Base-by-base conservation (phyloP, 2,113 vertebrate genomes). In the Bombycilla garrulus region DNA sequence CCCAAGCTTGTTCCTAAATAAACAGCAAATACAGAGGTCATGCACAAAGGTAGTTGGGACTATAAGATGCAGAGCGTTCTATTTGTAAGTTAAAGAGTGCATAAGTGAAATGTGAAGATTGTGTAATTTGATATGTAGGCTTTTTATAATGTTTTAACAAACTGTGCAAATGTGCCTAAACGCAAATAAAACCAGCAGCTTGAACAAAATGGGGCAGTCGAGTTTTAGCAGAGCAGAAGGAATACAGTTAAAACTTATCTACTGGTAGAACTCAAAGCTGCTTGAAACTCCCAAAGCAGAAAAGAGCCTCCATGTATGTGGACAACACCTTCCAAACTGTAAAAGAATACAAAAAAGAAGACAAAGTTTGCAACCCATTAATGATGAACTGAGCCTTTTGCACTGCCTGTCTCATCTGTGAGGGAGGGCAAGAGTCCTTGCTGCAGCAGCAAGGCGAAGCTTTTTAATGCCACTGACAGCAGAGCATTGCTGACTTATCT, bases 61-160 rank as follows among this genome's bases (percentile, higher is more conserved):
- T 67, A 21, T 15, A 64, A 70, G n/a, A 80, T 3, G 3, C 40
- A 33, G 24, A 77, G 20, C 66, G 36, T 61, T 86, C 70, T 45
- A 60, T 79, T 53, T 64, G n/a, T 71, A 86, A 58, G 67, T n/a
- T 38, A 38, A 70, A 66, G 28, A 28, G 5, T 29, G 14, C 10
- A 5, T 36, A 73, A 93, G 24, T 60, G 80, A 81, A 90, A 91
- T 0, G 6, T 50, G 78, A 96, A 65, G 92, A 96, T 86, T 81
- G 16, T 48, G 62, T 77, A 77, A 70, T 80, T 80, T 61, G 73
- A 72, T 47, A 61, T 83, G 87, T 73, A 87, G 29, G 38, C 4
- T 74, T 89, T 96, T 93, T 81, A 91, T 73, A 92, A 58, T 76
- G 72, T 85, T 87, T 86, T 95, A 95, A 97, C 54, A 72, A 97